phyloP scores from a whole-genome alignment of 1,140 invertebrate species.

The Heterodera schachtii region DNA sequence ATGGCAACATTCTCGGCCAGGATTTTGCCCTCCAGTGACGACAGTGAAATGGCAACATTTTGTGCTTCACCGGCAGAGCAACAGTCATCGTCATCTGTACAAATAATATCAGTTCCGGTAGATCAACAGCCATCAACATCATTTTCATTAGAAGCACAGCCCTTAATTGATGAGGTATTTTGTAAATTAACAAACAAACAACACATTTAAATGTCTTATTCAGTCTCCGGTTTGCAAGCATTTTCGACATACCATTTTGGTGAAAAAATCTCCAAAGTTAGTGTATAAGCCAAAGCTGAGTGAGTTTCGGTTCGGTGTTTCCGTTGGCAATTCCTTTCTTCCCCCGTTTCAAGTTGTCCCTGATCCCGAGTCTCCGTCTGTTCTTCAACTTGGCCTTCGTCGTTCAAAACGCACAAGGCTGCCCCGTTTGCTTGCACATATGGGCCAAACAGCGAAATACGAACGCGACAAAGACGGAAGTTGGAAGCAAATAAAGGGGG shows the following conservation, averaged over 20 bases:
- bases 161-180: no score
- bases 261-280: neutral
- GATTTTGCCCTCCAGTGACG: no score
- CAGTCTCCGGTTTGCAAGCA: neutral
- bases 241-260: slow-evolving; percentile 9
- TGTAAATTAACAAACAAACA: no score
- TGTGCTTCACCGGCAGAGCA: no score
- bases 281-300: slow-evolving; percentile 20
- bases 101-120: no score
- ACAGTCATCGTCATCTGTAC: no score
- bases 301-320: neutral
- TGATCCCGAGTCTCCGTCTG: slow-evolving; percentile 29
- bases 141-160: no score
- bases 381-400: slow-evolving; percentile 21
- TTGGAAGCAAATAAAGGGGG: neutral
- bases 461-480: slow-evolving; percentile 29
- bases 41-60: no score
- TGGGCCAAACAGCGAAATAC: slow-evolving; percentile 25
- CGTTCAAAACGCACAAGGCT: slow-evolving; percentile 29
- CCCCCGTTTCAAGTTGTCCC: neutral
- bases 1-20: no score
- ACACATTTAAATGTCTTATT: neutral
- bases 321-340: neutral
- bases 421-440: slow-evolving; percentile 16
- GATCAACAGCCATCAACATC: no score